phyloP scores from a whole-genome alignment of 2,888 invertebrate genomes.

The Deroplatys truncata region DNA sequence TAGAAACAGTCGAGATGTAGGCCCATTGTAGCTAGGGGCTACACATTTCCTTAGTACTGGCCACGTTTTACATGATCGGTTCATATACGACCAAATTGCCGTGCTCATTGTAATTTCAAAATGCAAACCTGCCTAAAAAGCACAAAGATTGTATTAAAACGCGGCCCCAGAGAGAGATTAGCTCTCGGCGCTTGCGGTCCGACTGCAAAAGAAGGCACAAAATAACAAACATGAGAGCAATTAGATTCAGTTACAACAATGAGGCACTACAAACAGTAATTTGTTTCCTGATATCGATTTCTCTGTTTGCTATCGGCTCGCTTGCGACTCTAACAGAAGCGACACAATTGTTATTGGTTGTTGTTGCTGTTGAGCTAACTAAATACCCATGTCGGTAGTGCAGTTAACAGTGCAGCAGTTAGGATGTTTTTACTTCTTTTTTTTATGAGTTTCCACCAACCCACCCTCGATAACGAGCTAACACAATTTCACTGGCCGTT shows the following conservation, averaged over 20 bases:
- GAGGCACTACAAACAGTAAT: background rate
- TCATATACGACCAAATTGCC: background rate
- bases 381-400: background rate
- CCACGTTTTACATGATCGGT: background rate
- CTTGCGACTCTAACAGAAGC: too few relatives aligned
- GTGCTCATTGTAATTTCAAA: background rate
- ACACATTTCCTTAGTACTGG: background rate
- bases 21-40: background rate
- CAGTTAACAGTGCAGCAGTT: background rate
- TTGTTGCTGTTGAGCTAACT: constrained; percentile 20
- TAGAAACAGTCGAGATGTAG: too few relatives aligned
- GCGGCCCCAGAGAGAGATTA: background rate
- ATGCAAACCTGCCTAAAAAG: background rate
- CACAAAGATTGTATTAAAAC: background rate
- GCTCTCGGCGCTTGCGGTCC: background rate
- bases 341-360: constrained; percentile 14
- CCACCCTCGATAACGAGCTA: background rate
- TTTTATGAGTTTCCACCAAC: background rate
- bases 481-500: background rate
- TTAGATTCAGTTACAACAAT: background rate
- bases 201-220: background rate
- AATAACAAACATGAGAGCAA: background rate
- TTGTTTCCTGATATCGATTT: background rate
- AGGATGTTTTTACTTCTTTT: background rate
- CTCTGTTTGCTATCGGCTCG: background rate